phyloP scores from a whole-genome alignment of 2,888 invertebrate species.

The Hypomecis atomaria region DNA sequence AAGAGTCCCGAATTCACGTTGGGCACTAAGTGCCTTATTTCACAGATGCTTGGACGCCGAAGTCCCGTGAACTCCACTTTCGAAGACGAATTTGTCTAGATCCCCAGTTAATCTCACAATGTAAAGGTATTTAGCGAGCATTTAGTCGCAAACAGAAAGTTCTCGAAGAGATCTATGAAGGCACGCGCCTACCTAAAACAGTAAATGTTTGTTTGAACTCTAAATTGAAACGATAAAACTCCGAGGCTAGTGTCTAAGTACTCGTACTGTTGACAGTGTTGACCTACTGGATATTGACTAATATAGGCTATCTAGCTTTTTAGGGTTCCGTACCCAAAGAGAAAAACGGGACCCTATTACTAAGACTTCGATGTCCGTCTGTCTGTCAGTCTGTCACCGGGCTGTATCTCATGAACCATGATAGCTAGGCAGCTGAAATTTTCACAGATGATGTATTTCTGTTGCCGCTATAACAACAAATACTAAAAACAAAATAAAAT shows the following conservation, averaged over 20 bases:
- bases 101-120: conserved; percentile 16
- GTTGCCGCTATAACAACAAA: too few relatives aligned
- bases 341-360: too few relatives aligned
- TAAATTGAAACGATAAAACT: conserved; percentile 14
- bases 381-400: too few relatives aligned
- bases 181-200: conserved; percentile 8
- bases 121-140: conserved; percentile 12
- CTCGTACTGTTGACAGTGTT: neutral
- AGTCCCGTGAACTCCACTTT: conserved; percentile 9
- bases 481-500: too few relatives aligned
- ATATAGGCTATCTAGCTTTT: too few relatives aligned
- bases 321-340: too few relatives aligned
- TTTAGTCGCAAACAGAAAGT: conserved; percentile 20
- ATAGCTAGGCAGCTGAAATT: too few relatives aligned
- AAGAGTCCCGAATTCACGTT: too few relatives aligned
- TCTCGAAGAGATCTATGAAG: conserved; percentile 17
- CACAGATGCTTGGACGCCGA: conserved; percentile 2
- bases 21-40: neutral
- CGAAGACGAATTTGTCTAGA: conserved; percentile 2
- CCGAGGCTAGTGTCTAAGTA: neutral
- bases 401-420: too few relatives aligned
- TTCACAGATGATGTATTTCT: too few relatives aligned
- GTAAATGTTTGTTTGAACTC: neutral
- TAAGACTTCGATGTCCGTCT: too few relatives aligned
- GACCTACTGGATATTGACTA: neutral